Conservation (phyloP, 2,888 invertebrate genomes). For the Drosophila crucigera region DNA sequence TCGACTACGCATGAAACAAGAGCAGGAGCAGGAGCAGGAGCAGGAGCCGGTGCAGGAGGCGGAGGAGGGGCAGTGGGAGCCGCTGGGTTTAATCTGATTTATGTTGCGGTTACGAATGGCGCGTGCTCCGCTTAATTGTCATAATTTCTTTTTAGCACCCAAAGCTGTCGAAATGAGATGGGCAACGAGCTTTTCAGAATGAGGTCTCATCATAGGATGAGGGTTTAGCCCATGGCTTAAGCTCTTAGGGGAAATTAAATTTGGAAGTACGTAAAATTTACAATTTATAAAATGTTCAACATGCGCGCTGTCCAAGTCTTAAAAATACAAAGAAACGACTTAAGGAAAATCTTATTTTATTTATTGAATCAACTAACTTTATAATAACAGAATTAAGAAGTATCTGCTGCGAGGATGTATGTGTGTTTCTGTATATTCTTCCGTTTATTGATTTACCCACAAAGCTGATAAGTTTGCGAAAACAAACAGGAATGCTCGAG, state of each 20-base stretch:
- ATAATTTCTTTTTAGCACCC: conserved; percentile 65
- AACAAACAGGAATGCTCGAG: neutral
- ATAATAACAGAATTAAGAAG: neutral
- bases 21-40: too few species aligned
- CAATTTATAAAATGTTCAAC: neutral
- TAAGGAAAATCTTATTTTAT: neutral
- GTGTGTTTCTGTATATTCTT: neutral
- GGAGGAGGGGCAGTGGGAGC: neutral
- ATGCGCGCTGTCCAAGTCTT: neutral
- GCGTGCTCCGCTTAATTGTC: conserved; percentile 67
- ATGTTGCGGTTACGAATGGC: conserved; percentile 50
- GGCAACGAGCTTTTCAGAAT: neutral
- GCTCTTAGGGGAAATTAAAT: neutral
- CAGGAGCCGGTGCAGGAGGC: too few species aligned
- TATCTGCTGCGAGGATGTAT: neutral
- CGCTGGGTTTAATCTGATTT: conserved; percentile 61
- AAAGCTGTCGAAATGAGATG: conserved; percentile 19
- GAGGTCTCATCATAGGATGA: neutral
- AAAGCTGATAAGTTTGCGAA: neutral
- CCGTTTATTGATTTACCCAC: neutral
- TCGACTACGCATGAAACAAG: neutral
- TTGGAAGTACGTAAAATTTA: neutral
- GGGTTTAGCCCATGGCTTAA: neutral
- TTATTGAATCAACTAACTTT: neutral
- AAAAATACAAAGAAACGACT: neutral